Percentiles rank a stretch among this genome's conserved stretches.
Conservation (phyloP, 1,140 invertebrate species). For the Tetragnatha versicolor region DNA sequence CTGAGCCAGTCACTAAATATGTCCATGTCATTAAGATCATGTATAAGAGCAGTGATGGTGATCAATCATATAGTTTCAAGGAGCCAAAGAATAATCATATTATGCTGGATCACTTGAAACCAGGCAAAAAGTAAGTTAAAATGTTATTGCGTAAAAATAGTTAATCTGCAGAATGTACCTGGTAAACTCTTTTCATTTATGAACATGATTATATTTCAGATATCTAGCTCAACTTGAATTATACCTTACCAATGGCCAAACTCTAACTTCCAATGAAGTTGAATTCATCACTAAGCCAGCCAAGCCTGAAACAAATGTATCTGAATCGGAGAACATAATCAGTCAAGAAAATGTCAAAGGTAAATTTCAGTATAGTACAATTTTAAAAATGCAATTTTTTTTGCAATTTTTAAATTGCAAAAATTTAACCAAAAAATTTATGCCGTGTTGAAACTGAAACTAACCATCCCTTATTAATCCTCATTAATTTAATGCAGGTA, state of each 20-base stretch:
- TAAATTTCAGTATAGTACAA: not conserved
- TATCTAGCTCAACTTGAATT: constrained; percentile 58
- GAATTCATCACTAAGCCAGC: constrained; percentile 57
- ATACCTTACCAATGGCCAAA: constrained; percentile 57
- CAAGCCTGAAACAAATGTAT: not conserved
- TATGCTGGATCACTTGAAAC: constrained; percentile 75
- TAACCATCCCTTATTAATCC: not conserved
- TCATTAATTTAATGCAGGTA: constrained; percentile 68
- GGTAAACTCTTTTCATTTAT: constrained; percentile 1
- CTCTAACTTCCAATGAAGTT: constrained; percentile 57
- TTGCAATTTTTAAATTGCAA: not conserved
- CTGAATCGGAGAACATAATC: constrained; percentile 19
- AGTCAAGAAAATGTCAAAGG: constrained; percentile 33
- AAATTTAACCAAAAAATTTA: too few species aligned
- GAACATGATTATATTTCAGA: constrained; percentile 24
- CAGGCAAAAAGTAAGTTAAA: constrained; percentile 71
- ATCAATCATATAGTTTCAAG: constrained; percentile 82
- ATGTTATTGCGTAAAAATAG: not conserved
- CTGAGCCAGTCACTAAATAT: constrained; percentile 85
- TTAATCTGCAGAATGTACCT: not conserved
- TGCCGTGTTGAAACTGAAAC: too few species aligned
- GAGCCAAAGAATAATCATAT: constrained; percentile 81
- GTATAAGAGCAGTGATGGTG: constrained; percentile 75
- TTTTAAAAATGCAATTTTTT: not conserved
- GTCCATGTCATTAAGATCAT: constrained; percentile 88